Base-by-base conservation (phyloP, 2,888 invertebrate genomes). In the Phaedon cochleariae region DNA sequence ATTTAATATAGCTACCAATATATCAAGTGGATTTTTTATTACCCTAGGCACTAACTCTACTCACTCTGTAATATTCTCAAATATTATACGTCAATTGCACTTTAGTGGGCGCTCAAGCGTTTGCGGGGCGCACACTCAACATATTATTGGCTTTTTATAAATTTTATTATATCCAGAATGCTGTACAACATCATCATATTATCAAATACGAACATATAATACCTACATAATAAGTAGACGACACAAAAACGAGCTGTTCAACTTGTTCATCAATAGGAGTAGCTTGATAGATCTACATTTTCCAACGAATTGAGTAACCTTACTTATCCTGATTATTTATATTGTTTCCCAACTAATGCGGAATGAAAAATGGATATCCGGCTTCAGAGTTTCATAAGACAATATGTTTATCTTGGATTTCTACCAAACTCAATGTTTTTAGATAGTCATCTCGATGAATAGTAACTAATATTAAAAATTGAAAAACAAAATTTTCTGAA, bases 31-130 rank as follows among this genome's bases (percentile, higher is more conserved):
- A n/a, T n/a, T n/a, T n/a, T n/a, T n/a, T n/a, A n/a, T n/a, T n/a
- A n/a, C n/a, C n/a, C n/a, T n/a, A n/a, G n/a, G n/a, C n/a, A n/a
- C n/a, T n/a, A n/a, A n/a, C n/a, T n/a, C n/a, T n/a, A n/a, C 3
- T 41, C 48, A 17, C 1, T 10, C 48, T 48, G 48, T 51, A 22
- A n/a, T 26, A 26, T 9, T 2, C 1, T 41, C 34, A 68, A 71
- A 64, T 68, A 66, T 67, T 64, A 65, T 67, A 59, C 62, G 66
- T 70, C 69, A 71, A 70, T 64, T 65, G 66, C 59, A 59, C 52
- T 48, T 66, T 55, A 68, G 18, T 62, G 68, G 67, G 74, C 74
- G 79, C 80, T 80, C 80, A 79, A 80, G 79, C 80, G 64, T 79
- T 79, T 79, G 79, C 79, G 75, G 79, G 79, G 79, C 75, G 73